Base-by-base conservation (phyloP, 2,113 vertebrate genomes). In the Craseonycteris thonglongyai region DNA sequence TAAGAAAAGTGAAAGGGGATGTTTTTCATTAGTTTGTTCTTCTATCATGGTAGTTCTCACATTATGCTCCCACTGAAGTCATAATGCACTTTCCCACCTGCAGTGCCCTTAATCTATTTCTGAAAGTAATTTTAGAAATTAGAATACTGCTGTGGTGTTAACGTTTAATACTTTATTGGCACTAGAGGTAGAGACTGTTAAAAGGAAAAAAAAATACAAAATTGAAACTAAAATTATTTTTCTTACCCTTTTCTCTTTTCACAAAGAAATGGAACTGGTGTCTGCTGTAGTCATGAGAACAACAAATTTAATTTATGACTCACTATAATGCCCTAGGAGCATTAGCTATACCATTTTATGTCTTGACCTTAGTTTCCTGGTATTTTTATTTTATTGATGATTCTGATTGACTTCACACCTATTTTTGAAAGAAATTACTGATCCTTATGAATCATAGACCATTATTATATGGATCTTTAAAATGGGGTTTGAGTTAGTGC, bases 61-160 rank as follows among this genome's bases (percentile, higher is more conserved):
- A 54, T 61, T 85, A n/a, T 21, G 47, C 4, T 78, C 94, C 90
- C 68, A 81, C 30, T 54, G 82, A 81, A 96, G 74, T 80, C 22
- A 35, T 94, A 71, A 42, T 95, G 81, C 49, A 45, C 51, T 98
- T 97, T 16, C 80, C 75, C 93, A 90, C 24, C n/a, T 89, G 61
- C 38, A 15, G 91, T 86, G 66, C 38, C 90, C 82, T 96, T 78
- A 42, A 49, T 93, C 35, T 93, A 28, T 89, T 97, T 96, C 88
- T 96, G 82, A 95, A 97, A 97, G 63, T 90, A n/a, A 88, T 92
- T 93, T 98, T 74, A 54, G 78, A 97, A 93, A 59, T 96, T 79
- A 88, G 95, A 56, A 30, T 89, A 88, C 66, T 93, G 72, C 81
- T 72, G 94, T 28, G 93, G 80, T 81, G 65, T 96, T 93, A 81